Base-by-base conservation (phyloP, 2,888 invertebrate genomes). In the Lochmaea crataegi region DNA sequence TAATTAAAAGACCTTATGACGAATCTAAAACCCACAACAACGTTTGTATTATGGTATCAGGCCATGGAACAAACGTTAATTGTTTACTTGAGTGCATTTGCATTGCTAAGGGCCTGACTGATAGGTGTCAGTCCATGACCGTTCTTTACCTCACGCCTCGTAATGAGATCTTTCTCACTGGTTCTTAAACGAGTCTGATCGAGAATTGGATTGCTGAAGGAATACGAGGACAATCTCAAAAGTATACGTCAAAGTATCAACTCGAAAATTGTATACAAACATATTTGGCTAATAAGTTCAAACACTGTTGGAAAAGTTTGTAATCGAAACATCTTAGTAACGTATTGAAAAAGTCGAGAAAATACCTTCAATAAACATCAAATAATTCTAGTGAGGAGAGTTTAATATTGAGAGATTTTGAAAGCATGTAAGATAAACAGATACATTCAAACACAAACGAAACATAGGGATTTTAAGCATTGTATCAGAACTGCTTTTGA, bases 31-130 rank as follows among this genome's bases (percentile, higher is more conserved):
- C 71, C 73, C 76, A 75, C 77, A 75, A 78, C 81, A 79, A 81
- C 74, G 82, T 81, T 79, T 81, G 76, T 80, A 81, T 82, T 80
- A 80, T 81, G 79, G 79, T 74, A 79, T 82, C 81, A 78, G 78
- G 72, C 70, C 73, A 72, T 65, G 75, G 58, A 75, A 74, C 73
- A 67, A 77, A 76, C 78, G 79, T 82, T 82, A 82, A 82, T 82
- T 82, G 82, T 81, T 82, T 81, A 80, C 79, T 81, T 66, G 79
- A 78, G 75, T 66, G 70, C 81, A 83, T 83, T 83, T 83, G 83
- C 83, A 83, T 83, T 83, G 83, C 83, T 83, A 83, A 83, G 81
- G 82, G 82, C 78, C 83, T 83, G 83, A 83, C 80, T 83, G 83
- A 83, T 83, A 83, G 82, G 82, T 83, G 83, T 83, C 83, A 82